Evolutionary conservation across 2,888 invertebrate species (phyloP).

Genomic region (Chromoteleia sp.): DNA sequence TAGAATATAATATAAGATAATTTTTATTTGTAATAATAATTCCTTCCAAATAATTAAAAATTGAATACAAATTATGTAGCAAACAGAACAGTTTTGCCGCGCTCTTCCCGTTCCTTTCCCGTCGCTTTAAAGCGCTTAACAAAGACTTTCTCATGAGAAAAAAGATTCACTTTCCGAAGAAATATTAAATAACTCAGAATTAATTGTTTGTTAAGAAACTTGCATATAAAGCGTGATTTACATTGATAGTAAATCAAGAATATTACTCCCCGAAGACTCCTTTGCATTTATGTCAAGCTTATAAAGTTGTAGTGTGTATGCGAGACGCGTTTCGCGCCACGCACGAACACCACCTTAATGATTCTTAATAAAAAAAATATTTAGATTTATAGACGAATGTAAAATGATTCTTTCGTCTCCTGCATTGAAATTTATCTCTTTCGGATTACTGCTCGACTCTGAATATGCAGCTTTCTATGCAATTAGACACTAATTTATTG

Average conservation of each 20-base stretch:
- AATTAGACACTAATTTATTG: conserved; percentile 57
- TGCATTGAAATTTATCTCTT: conserved; percentile 58
- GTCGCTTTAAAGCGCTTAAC: conserved; percentile 13
- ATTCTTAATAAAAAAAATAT: conserved; percentile 62
- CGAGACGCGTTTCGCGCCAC: conserved; percentile 47
- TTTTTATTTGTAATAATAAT: no score
- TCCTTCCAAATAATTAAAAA: no score
- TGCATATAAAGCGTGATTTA: conserved; percentile 63
- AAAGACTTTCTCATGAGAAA: conserved; percentile 21
- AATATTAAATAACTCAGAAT: conserved; percentile 54
- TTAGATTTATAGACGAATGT: conserved; percentile 61
- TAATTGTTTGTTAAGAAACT: conserved; percentile 64
- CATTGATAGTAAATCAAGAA: conserved; percentile 64
- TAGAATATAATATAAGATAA: no score
- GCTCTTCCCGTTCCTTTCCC: conserved; percentile 17
- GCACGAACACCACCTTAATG: conserved; percentile 55
- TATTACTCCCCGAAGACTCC: conserved; percentile 63
- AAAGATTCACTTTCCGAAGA: conserved; percentile 39
- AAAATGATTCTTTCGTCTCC: conserved; percentile 51
- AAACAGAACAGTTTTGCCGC: no score
- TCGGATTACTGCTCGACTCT: conserved; percentile 33
- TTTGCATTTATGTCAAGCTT: conserved; percentile 68
- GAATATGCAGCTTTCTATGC: conserved; percentile 44
- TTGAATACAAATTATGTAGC: no score
- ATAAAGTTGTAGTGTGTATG: conserved; percentile 56